Base-by-base conservation (phyloP, 2,113 vertebrate species). In the Pantherophis guttatus region DNA sequence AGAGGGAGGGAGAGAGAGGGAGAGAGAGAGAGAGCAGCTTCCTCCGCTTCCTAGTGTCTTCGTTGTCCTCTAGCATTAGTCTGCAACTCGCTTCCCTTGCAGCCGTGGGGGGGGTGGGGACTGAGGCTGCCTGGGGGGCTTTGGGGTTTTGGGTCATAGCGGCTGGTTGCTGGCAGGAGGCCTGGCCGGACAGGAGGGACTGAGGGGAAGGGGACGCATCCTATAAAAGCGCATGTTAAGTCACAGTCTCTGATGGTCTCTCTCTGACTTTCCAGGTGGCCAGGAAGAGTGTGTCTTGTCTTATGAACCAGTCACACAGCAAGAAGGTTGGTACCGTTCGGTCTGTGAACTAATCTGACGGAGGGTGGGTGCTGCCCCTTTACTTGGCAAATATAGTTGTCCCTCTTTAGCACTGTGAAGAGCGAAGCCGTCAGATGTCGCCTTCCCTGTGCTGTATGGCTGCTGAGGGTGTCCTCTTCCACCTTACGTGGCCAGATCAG, bases 221-320 rank as follows among this genome's bases (percentile, higher is more conserved):
- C 7, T 81, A 19, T 39, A 39, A 21, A 81, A 21, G 17, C 1
- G 8, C 8, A 9, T 21, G 26, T 29, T 4, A 90, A 10, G 44
- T 75, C 52, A 4, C 13, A 3, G 48, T n/a, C 19, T 6, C 55
- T 92, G 23, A 81, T 4, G 33, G 55, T 19, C 4, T 48, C 13
- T 86, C 21, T 89, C 7, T n/a, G 9, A 94, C 29, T 95, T 97
- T 96, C 94, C 58, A 99, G 99, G 99, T 97, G 99, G 99, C 91
- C 99, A 98, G 96, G 99, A 99, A 97, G 99, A 99, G 70, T 99
- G 98, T 21, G 98, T 99, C 48, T 97, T 99, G 93, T 99, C 99
- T 2, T 99, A 99, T 26, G 99, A 99, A 94, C 98, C 99, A 1
- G 99, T 99, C 94, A 97, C 97, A 94, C 99, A 99, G 85, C 99